Evolutionary conservation across 2,797 vertebrate genomes (phyloP).

Genomic region (Stomatorhinus walkeri): DNA sequence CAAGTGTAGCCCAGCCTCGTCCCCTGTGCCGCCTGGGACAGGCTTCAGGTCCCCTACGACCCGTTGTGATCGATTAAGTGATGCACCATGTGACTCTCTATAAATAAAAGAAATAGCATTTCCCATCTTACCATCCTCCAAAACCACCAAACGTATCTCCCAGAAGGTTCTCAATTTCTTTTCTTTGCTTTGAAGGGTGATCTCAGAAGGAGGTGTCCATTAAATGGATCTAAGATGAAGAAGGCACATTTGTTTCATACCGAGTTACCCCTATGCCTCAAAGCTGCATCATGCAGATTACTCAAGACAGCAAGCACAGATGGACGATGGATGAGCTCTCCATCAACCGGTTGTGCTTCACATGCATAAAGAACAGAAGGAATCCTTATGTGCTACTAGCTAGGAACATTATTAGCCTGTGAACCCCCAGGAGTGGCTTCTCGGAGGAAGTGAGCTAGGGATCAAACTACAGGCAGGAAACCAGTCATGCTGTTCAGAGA

Average conservation of each 20-base stretch:
- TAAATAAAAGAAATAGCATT: background rate
- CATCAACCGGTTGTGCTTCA: background rate
- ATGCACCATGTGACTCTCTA: background rate
- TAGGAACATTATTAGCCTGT: background rate
- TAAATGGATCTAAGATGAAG: background rate
- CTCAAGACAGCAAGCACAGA: background rate
- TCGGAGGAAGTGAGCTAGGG: background rate
- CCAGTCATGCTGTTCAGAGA: constrained; percentile 1
- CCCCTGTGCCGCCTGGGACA: background rate
- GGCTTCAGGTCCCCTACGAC: background rate
- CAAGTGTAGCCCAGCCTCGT: background rate
- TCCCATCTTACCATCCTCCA: background rate
- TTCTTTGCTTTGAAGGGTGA: background rate
- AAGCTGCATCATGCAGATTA: background rate
- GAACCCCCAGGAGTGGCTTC: background rate
- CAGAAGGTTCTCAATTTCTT: background rate
- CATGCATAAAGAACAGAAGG: background rate
- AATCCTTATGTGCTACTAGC: background rate
- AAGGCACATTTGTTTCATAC: background rate
- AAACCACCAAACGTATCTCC: background rate
- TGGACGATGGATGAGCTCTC: background rate
- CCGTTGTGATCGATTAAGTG: background rate
- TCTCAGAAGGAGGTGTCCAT: background rate
- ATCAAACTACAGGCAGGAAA: background rate
- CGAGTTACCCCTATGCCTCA: background rate